Evolutionary conservation across 1,140 invertebrate genomes (phyloP).

Genomic region (Stegodyphus mimosarum): DNA sequence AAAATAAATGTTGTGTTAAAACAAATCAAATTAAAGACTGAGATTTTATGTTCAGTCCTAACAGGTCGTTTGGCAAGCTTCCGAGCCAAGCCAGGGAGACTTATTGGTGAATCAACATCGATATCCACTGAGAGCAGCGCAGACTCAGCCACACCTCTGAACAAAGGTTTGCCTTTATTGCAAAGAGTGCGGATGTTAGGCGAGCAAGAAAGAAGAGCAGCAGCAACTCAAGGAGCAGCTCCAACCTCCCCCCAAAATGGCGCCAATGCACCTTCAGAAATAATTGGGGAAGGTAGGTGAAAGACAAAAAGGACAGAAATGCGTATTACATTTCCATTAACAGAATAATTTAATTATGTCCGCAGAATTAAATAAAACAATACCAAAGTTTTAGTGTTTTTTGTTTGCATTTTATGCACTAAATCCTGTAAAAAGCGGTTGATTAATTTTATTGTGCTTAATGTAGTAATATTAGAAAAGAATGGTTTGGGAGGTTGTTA

Average conservation of each 20-base stretch:
- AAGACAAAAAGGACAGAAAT: too few species aligned
- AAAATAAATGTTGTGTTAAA: too few species aligned
- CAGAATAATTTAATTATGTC: too few species aligned
- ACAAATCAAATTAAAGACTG: not conserved
- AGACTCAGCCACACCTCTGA: slow-evolving; percentile 73
- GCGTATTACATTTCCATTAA: too few species aligned
- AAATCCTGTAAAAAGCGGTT: too few species aligned
- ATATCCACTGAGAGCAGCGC: slow-evolving; percentile 65
- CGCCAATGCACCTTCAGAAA: not conserved
- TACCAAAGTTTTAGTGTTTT: too few species aligned
- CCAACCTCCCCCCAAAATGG: not conserved
- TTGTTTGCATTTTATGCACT: too few species aligned
- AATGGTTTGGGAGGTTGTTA: too few species aligned
- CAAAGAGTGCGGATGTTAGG: slow-evolving; percentile 83
- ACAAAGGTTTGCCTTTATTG: slow-evolving; percentile 80
- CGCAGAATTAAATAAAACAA: too few species aligned
- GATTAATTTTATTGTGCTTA: too few species aligned
- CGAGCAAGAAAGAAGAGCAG: slow-evolving; percentile 71
- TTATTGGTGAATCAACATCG: slow-evolving; percentile 21
- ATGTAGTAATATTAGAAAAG: too few species aligned
- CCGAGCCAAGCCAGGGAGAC: slow-evolving; percentile 1
- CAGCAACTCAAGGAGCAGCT: not conserved
- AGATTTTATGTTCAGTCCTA: not conserved
- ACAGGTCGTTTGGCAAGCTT: not conserved
- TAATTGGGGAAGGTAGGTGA: slow-evolving; percentile 7